Evolutionary conservation across 2,797 vertebrate species (phyloP), one percentile per base, ranked within the genome.

Genomic region (Tragopan temminckii): DNA sequence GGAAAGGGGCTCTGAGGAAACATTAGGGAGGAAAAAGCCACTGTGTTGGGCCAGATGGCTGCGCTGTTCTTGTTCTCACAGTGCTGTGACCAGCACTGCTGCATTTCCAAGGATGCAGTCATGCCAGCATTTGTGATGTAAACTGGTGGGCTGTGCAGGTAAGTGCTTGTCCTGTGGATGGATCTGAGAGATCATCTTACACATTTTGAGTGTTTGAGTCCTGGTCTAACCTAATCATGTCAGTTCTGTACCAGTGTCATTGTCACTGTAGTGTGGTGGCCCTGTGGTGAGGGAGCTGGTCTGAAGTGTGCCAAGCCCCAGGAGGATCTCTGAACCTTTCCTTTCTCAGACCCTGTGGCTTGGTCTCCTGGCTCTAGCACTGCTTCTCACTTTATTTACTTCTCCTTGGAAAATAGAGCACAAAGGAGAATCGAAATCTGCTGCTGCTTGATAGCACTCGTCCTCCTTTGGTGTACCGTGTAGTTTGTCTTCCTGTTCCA

Each of bases 161-260:
- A 21, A 15, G 7, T 43, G 53, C 35, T 57, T 43, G 16, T 58
- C 85, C 57, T 18, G 12, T 3, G 36, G 13, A 12, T 8, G 57
- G 13, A 17, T n/a, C 85, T 72, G 55, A 88, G 88, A 96, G 85
- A 77, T 55, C 80, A 57, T 8, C 24, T 38, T 43, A 14, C 40
- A 19, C 91, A 84, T 94, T 93, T 93, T 91, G 78, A 83, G 85
- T 94, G 86, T 94, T 35, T 33, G 88, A 90, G 92, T 83, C 66
- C 82, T 62, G 42, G 18, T 80, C 63, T 62, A 23, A 16, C 57
- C 84, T 48, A 17, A 61, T 90, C 40, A 17, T 23, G 17, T 74
- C 36, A 67, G 57, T 29, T 74, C 27, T 57, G 78, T 58, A 25
- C 14, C 0, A 1, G 3, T 84, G 80, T 67, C 75, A 36, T 76